Percentiles rank a stretch among this genome's conserved stretches.
Conservation (phyloP, 2,113 vertebrate species). For the Xenotilapia leptura region DNA sequence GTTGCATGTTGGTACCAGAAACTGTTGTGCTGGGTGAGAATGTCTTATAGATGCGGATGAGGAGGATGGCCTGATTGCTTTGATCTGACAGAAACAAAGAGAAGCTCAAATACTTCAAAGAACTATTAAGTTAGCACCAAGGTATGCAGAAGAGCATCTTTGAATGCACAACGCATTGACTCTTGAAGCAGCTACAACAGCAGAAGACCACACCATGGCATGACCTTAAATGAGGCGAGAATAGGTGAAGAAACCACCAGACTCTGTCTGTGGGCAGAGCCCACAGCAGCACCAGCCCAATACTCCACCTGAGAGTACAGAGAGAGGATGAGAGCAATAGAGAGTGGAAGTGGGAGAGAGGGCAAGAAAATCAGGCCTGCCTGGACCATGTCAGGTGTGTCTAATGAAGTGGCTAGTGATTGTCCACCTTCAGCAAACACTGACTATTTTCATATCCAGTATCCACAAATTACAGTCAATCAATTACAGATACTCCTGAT, state of each 20-base stretch:
- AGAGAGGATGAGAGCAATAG: neutral
- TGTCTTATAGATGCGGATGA: neutral
- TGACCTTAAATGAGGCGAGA: neutral
- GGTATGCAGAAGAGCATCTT: neutral
- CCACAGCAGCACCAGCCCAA: neutral
- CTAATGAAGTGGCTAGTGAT: neutral
- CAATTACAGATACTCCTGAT: neutral
- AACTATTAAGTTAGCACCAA: neutral
- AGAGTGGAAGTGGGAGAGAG: neutral
- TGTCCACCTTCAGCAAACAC: neutral
- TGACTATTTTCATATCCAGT: neutral
- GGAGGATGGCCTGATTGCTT: neutral
- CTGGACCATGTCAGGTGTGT: neutral
- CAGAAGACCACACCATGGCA: neutral
- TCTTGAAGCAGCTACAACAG: neutral
- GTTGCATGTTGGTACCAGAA: neutral
- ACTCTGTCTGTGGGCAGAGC: neutral
- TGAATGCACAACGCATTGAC: neutral
- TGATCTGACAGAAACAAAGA: neutral
- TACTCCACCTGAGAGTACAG: neutral
- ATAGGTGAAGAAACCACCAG: neutral
- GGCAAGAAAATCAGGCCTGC: neutral
- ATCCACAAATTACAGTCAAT: neutral
- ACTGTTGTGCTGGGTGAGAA: neutral
- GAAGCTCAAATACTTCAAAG: neutral